phyloP scores from a whole-genome alignment of 2,888 invertebrate genomes.

The Philereme transversata region DNA sequence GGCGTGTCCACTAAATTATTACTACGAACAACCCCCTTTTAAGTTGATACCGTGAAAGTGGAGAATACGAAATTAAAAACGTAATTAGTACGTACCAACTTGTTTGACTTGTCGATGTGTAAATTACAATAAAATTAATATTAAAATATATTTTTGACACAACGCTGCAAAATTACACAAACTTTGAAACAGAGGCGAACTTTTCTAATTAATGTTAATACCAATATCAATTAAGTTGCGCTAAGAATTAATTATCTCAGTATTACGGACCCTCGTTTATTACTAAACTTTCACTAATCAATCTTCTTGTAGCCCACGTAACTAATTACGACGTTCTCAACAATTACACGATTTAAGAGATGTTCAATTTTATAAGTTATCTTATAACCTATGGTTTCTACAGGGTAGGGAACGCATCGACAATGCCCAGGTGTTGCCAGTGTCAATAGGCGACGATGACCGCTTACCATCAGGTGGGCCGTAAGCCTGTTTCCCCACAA shows the following conservation, averaged over 20 bases:
- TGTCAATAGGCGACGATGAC: no score
- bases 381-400: no score
- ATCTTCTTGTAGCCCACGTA: constrained; percentile 65
- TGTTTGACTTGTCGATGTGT: constrained; percentile 13
- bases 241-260: constrained; percentile 81
- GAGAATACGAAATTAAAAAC: neutral
- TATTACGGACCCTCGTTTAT: constrained; percentile 78
- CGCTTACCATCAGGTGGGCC: no score
- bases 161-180: constrained; percentile 52
- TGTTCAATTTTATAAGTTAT: neutral
- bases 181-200: constrained; percentile 60
- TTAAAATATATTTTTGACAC: constrained; percentile 30
- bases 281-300: constrained; percentile 80
- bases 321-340: constrained; percentile 35
- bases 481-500: no score
- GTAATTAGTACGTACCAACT: constrained; percentile 6
- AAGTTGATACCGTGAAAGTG: constrained; percentile 2
- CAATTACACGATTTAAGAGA: constrained; percentile 12
- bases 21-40: neutral
- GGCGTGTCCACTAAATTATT: constrained; percentile 26
- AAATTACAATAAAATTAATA: constrained; percentile 33
- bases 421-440: no score
- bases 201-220: constrained; percentile 82
- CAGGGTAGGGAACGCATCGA: no score
- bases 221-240: constrained; percentile 79